These are phyloP conservation scores for Gonocerus acuteangulatus DNA, from an alignment of 2,888 invertebrate genomes.

Conservation along the genomic window DNA sequence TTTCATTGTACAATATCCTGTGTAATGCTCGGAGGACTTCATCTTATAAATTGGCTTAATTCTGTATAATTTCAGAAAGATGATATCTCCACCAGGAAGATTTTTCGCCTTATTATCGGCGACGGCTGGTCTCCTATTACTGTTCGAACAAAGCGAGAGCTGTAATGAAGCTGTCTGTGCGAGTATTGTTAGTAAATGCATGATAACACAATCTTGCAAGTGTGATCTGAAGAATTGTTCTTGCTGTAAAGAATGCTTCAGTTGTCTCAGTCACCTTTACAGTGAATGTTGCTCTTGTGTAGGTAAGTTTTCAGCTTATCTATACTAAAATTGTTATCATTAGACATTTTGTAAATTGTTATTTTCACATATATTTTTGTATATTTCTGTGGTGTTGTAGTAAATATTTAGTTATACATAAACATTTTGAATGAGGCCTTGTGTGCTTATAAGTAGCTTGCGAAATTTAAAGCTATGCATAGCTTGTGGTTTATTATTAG, in stretches of 20 bases:
- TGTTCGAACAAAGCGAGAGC: constrained; percentile 34
- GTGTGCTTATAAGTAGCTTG: no score
- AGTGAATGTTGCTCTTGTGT: constrained; percentile 95
- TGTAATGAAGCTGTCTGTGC: constrained; percentile 95
- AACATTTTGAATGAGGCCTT: no score
- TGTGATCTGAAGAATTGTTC: constrained; percentile 87
- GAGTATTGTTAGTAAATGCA: constrained; percentile 91
- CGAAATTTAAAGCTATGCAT: no score
- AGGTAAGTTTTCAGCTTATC: constrained; percentile 66
- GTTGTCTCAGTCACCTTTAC: constrained; percentile 80
- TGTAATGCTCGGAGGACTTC: no score
- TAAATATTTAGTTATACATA: no score
- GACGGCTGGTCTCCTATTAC: neutral
- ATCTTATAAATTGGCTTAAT: no score
- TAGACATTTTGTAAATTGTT: neutral
- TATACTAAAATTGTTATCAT: constrained; percentile 2
- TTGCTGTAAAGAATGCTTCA: constrained; percentile 90
- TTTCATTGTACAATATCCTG: no score
- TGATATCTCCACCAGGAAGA: neutral
- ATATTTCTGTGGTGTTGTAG: no score
- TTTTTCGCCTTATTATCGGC: neutral
- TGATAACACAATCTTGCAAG: constrained; percentile 91
- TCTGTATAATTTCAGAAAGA: neutral
- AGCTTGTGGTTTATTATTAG: no score
- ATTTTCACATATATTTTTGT: neutral